These are phyloP conservation scores for Nothoprocta pentlandii DNA, from an alignment of 2,113 vertebrate genomes.

Conservation along the genomic window DNA sequence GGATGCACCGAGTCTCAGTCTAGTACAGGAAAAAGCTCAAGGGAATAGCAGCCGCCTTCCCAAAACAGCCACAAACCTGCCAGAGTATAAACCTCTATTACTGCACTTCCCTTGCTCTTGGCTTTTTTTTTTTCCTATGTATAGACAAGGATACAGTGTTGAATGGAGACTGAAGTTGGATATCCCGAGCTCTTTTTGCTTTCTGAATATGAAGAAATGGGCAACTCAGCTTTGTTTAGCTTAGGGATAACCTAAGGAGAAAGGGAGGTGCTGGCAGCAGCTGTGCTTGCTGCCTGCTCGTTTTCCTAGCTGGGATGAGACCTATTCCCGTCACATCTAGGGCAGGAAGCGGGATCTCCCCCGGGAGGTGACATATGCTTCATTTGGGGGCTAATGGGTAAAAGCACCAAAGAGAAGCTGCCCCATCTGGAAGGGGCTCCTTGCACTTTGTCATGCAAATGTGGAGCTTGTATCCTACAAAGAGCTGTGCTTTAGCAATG, in stretches of 20 bases:
- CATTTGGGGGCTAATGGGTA: background rate
- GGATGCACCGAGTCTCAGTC: background rate
- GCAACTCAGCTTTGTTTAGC: background rate
- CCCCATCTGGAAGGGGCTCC: slow-evolving; percentile 43
- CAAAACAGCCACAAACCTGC: background rate
- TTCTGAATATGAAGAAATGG: background rate
- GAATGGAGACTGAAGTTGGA: background rate
- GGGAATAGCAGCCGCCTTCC: background rate
- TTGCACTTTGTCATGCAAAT: slow-evolving; percentile 57
- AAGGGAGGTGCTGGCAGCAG: background rate
- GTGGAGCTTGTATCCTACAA: background rate
- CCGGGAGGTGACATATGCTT: background rate
- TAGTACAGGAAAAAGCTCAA: too few species aligned
- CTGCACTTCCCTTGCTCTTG: background rate
- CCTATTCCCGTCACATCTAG: rapidly evolving
- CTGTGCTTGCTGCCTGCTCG: background rate
- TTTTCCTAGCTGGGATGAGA: background rate
- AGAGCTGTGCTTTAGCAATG: slow-evolving; percentile 25
- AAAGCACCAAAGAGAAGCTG: background rate
- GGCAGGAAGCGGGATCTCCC: background rate
- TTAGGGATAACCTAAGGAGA: background rate
- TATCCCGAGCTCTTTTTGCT: background rate
- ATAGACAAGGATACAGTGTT: background rate
- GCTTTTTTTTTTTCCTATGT: background rate
- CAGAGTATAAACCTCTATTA: too few species aligned